Evolutionary conservation across 2,113 vertebrate genomes (phyloP).

Genomic region (Ancistrus triradiatus): DNA sequence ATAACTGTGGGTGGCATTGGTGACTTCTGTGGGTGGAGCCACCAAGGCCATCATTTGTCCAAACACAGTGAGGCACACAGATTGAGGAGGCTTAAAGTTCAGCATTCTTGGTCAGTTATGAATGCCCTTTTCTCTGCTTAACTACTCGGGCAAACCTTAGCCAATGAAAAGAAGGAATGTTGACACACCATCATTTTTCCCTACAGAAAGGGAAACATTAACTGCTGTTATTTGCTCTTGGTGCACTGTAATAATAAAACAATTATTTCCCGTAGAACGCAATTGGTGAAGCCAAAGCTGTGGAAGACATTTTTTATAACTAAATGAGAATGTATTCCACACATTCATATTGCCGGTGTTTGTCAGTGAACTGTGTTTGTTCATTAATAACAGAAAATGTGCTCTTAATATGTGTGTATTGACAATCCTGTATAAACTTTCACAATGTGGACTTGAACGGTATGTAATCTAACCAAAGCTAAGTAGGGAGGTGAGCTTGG

Average conservation of each 20-base stretch:
- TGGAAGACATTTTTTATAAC: too few relatives aligned
- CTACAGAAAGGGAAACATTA: background rate
- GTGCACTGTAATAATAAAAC: slow-evolving; percentile 14
- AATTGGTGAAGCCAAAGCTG: too few relatives aligned
- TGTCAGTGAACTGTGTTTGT: too few relatives aligned
- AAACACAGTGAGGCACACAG: slow-evolving; percentile 7
- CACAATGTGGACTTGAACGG: too few relatives aligned
- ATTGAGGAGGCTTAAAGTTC: slow-evolving; percentile 1
- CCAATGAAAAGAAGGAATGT: slow-evolving; percentile 35
- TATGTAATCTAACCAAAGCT: too few relatives aligned
- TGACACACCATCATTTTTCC: slow-evolving; percentile 13
- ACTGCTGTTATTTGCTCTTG: slow-evolving; percentile 7
- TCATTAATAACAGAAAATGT: too few relatives aligned
- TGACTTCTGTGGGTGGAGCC: background rate
- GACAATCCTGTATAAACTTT: too few relatives aligned
- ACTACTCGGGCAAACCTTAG: slow-evolving; percentile 2
- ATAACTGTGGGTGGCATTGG: background rate
- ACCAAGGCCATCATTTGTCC: slow-evolving; percentile 10
- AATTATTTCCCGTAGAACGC: too few relatives aligned
- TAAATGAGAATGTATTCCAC: too few relatives aligned
- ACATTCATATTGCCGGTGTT: too few relatives aligned
- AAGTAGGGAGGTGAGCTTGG: too few relatives aligned
- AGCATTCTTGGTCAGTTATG: slow-evolving; percentile 25
- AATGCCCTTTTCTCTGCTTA: slow-evolving; percentile 33
- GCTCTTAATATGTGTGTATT: too few relatives aligned